phyloP scores from a whole-genome alignment of 2,888 invertebrate species.

The Rhagonycha lutea region DNA sequence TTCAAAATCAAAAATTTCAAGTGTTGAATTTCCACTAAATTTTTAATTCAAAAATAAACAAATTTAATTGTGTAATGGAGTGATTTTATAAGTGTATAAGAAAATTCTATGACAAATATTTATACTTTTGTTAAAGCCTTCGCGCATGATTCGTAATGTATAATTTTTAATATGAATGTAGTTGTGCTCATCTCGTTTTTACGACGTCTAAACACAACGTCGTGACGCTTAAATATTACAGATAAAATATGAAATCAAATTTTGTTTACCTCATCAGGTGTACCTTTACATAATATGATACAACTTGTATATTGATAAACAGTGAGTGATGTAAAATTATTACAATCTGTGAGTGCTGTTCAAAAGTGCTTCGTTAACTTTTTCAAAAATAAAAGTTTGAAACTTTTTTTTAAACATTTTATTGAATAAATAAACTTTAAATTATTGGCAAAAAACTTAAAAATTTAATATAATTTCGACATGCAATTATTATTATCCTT shows the following conservation, averaged over 20 bases:
- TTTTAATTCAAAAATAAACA: not conserved
- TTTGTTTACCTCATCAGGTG: not conserved
- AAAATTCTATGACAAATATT: not conserved
- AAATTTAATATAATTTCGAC: not conserved
- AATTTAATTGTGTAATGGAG: not conserved
- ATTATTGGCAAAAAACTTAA: not conserved
- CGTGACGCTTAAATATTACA: conserved; percentile 8
- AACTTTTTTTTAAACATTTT: not conserved
- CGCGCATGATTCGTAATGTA: conserved; percentile 1
- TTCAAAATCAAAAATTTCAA: not conserved
- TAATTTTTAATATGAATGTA: not conserved
- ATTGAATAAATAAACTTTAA: not conserved
- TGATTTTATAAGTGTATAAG: not conserved
- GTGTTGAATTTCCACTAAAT: not conserved
- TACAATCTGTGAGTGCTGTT: not conserved
- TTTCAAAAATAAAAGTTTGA: not conserved
- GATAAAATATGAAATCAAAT: not conserved
- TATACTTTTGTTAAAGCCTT: not conserved
- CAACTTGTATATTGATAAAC: not conserved
- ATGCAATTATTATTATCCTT: not conserved
- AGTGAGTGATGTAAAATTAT: not conserved
- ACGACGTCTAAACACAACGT: conserved; percentile 5
- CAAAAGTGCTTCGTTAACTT: not conserved
- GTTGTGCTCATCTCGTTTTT: conserved; percentile 10
- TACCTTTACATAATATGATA: not conserved